Evolutionary conservation across 2,113 vertebrate genomes (phyloP).

Genomic region (Psettodes erumei): DNA sequence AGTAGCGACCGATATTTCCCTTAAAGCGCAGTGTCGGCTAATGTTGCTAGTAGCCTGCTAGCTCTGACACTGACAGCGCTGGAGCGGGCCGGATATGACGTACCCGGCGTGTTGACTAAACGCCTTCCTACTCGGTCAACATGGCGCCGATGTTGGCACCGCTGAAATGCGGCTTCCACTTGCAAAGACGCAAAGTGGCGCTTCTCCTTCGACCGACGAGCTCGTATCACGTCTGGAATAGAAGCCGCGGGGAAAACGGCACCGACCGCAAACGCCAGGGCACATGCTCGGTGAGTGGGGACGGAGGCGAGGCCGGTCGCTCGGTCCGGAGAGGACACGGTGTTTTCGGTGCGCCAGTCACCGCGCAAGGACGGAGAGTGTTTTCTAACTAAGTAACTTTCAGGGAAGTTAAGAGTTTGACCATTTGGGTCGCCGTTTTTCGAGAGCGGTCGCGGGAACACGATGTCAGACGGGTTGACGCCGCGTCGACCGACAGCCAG

Average conservation of each 20-base stretch:
- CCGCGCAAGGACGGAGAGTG: conserved; percentile 61
- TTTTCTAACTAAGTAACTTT: conserved; percentile 42
- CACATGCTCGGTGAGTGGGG: conserved; percentile 54
- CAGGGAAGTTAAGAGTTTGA: background rate
- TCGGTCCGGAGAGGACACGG: conserved; percentile 33
- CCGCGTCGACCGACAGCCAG: background rate
- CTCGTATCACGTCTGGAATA: conserved; percentile 71
- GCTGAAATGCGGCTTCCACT: conserved; percentile 73
- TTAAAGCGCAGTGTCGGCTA: background rate
- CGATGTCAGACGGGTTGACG: too few species aligned
- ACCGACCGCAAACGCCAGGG: conserved; percentile 34
- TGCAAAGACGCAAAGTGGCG: conserved; percentile 77
- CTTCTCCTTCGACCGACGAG: conserved; percentile 74
- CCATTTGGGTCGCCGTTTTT: background rate
- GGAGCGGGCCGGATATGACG: conserved; percentile 60
- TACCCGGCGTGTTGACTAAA: conserved; percentile 27
- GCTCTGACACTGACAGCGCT: conserved; percentile 46
- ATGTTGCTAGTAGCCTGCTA: conserved; percentile 13
- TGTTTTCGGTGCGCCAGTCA: conserved; percentile 44
- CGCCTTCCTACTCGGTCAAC: conserved; percentile 60
- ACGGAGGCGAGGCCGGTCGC: background rate
- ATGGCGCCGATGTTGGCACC: conserved; percentile 82
- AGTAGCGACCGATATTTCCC: background rate
- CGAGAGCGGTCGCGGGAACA: fast-evolving
- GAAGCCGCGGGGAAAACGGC: conserved; percentile 14